Conservation (phyloP, 2,113 vertebrate genomes). For the Xyliphius kryptos region DNA sequence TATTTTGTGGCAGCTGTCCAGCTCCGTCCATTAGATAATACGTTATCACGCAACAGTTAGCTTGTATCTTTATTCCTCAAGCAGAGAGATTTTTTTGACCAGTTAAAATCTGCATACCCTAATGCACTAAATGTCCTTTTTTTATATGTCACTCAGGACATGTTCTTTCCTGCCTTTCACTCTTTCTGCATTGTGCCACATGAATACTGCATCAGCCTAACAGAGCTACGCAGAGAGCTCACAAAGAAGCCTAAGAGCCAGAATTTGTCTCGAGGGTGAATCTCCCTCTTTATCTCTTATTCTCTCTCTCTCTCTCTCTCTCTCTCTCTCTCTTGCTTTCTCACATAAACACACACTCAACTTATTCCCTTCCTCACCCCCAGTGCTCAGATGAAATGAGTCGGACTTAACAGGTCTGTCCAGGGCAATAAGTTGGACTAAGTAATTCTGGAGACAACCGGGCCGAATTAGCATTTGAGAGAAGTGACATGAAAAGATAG, state of each 20-base stretch:
- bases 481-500: constrained; percentile 65
- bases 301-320: too few species aligned
- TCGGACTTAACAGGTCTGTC: constrained; percentile 60
- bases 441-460: constrained; percentile 56
- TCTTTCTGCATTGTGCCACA: constrained; percentile 43
- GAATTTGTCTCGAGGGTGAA: constrained; percentile 52
- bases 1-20: constrained; percentile 54
- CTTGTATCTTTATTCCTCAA: constrained; percentile 49
- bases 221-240: constrained; percentile 44
- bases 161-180: constrained; percentile 30
- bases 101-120: constrained; percentile 53
- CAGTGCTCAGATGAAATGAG: constrained; percentile 51
- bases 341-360: too few species aligned
- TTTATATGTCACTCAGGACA: constrained; percentile 50
- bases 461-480: constrained; percentile 58
- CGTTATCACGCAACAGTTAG: constrained; percentile 48
- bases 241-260: constrained; percentile 45
- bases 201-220: constrained; percentile 54
- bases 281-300: constrained; percentile 34
- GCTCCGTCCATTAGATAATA: constrained; percentile 50
- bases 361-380: constrained; percentile 30
- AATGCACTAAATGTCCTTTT: constrained; percentile 47
- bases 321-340: constrained; percentile 18
- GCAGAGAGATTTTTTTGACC: constrained; percentile 30
- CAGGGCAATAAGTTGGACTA: constrained; percentile 54